phyloP scores from a whole-genome alignment of 2,113 vertebrate species.

The Pseudorectes ferrugineus region DNA sequence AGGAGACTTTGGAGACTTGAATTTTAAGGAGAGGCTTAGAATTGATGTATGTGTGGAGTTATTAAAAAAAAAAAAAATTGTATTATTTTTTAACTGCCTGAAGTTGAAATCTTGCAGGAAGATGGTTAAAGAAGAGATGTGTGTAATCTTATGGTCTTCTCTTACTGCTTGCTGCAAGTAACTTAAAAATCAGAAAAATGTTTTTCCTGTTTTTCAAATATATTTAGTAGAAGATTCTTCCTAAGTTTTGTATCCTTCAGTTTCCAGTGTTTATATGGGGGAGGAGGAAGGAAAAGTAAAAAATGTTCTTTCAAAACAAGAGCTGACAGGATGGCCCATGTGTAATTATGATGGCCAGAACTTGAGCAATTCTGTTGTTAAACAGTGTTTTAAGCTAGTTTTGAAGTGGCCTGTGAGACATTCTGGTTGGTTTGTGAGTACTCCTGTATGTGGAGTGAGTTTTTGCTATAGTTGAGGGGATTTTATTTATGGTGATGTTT shows the following conservation, averaged over 20 bases:
- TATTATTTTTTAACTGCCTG: background rate
- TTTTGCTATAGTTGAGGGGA: background rate
- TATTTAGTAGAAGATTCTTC: background rate
- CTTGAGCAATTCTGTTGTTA: background rate
- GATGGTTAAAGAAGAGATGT: background rate
- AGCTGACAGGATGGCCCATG: background rate
- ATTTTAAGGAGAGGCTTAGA: background rate
- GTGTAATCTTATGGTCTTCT: accelerated
- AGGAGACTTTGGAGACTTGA: background rate
- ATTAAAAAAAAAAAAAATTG: background rate
- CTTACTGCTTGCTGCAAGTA: background rate
- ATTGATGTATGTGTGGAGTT: background rate
- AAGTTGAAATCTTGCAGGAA: background rate
- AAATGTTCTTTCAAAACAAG: background rate
- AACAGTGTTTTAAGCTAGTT: background rate
- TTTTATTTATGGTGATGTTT: background rate
- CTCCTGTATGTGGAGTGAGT: background rate
- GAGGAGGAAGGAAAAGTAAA: background rate
- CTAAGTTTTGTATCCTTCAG: background rate
- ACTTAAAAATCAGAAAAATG: background rate
- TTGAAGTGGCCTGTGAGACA: background rate
- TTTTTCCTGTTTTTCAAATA: background rate
- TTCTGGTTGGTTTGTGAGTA: background rate
- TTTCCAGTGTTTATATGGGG: background rate
- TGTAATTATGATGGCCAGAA: background rate